Percentiles rank a stretch among this genome's conserved stretches.
Evolutionary conservation across 2,797 vertebrate species (phyloP).

Genomic region (Periophthalmus magnuspinnatus): DNA sequence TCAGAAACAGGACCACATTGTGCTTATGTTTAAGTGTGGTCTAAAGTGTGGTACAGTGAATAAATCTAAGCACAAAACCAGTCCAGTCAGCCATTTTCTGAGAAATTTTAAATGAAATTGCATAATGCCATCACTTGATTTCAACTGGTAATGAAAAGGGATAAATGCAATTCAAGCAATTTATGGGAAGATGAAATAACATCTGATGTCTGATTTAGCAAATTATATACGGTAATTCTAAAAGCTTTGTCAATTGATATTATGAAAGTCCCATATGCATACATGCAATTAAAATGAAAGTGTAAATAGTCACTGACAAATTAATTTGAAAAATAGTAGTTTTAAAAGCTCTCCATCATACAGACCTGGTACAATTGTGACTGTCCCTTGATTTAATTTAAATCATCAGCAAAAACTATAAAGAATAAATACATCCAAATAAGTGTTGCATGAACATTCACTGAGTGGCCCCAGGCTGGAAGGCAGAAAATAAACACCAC

Average conservation of each 20-base stretch:
- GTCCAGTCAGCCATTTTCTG: not conserved
- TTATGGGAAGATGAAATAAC: not conserved
- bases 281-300: not conserved
- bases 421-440: constrained; percentile 61
- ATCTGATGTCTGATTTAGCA: not conserved
- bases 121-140: constrained; percentile 11
- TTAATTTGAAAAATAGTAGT: not conserved
- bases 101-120: constrained; percentile 8
- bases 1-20: constrained; percentile 2
- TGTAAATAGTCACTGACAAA: not conserved
- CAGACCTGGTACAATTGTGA: constrained; percentile 12
- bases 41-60: constrained; percentile 21
- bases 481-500: constrained; percentile 52
- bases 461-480: constrained; percentile 51
- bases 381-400: constrained; percentile 27
- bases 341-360: not conserved
- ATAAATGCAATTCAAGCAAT: not conserved
- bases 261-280: not conserved
- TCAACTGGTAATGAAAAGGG: not conserved
- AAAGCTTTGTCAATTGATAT: not conserved
- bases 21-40: not conserved
- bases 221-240: not conserved
- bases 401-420: constrained; percentile 37
- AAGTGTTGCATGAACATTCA: constrained; percentile 56
- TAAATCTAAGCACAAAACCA: not conserved